These are phyloP conservation scores for Dolichotis patagonum DNA, from an alignment of 2,113 vertebrate genomes.

Conservation along the genomic window DNA sequence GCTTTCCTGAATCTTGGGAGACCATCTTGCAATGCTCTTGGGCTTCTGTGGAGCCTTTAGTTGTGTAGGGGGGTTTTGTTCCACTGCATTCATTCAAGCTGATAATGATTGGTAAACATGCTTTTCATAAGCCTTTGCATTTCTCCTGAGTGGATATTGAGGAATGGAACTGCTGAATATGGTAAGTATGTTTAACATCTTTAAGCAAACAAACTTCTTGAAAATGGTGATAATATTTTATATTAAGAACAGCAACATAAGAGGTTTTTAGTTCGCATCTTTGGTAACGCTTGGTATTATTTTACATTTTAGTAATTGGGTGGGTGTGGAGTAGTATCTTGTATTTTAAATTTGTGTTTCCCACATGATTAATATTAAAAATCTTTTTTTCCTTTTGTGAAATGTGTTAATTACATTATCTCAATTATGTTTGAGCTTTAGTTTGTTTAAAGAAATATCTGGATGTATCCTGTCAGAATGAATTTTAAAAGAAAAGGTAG, in stretches of 20 bases:
- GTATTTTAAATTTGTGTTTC: constrained; percentile 30
- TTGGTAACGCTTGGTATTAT: background rate
- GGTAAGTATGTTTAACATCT: background rate
- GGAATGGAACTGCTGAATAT: background rate
- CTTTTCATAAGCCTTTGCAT: background rate
- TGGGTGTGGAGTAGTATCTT: background rate
- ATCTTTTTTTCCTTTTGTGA: background rate
- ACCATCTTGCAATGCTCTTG: background rate
- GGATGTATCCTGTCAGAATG: background rate
- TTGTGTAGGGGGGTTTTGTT: background rate
- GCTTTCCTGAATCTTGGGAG: background rate
- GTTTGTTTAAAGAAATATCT: background rate
- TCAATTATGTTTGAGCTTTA: background rate
- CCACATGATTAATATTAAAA: background rate
- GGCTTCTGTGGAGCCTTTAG: background rate
- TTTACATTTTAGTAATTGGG: background rate
- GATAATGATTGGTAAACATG: background rate
- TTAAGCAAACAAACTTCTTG: constrained; percentile 3
- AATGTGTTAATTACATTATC: background rate
- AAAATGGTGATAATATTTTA: background rate
- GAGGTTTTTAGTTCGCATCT: background rate
- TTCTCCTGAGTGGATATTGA: background rate
- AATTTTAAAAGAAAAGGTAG: background rate
- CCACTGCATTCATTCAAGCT: background rate
- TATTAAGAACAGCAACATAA: background rate